These are phyloP conservation scores for Eupsittula cactorum DNA, from an alignment of 2,113 vertebrate species.

Conservation along the genomic window DNA sequence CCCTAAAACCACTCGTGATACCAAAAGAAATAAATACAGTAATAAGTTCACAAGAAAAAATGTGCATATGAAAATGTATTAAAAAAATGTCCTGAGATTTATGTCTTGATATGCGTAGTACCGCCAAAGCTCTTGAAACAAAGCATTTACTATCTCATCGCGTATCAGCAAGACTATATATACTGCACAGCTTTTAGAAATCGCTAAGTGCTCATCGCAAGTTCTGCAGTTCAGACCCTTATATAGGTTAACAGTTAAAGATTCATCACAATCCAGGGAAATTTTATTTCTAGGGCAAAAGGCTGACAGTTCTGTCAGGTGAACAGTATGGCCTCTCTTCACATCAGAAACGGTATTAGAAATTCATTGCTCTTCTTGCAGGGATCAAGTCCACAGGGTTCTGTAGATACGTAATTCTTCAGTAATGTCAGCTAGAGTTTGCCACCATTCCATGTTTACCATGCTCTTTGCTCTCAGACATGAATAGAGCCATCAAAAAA, in stretches of 20 bases:
- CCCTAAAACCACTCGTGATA: background rate
- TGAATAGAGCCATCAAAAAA: background rate
- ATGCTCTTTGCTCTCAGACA: background rate
- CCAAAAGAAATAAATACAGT: background rate
- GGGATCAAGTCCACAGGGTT: background rate
- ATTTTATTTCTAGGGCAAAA: background rate
- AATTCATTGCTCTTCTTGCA: background rate
- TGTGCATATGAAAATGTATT: background rate
- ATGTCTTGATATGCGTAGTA: background rate
- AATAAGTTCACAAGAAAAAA: background rate
- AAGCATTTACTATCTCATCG: background rate
- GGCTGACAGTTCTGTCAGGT: background rate
- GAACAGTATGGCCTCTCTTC: background rate
- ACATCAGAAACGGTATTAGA: background rate
- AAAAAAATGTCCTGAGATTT: background rate
- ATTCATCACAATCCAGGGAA: background rate
- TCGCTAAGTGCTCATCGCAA: background rate
- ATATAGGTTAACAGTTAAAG: background rate
- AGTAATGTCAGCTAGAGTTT: background rate
- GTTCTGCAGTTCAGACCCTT: background rate
- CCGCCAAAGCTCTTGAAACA: background rate
- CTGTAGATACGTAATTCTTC: background rate
- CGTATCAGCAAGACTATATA: background rate
- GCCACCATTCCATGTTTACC: background rate
- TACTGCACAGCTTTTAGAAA: background rate